Conservation (phyloP, 2,888 invertebrate species). For the Tillus elongatus region DNA sequence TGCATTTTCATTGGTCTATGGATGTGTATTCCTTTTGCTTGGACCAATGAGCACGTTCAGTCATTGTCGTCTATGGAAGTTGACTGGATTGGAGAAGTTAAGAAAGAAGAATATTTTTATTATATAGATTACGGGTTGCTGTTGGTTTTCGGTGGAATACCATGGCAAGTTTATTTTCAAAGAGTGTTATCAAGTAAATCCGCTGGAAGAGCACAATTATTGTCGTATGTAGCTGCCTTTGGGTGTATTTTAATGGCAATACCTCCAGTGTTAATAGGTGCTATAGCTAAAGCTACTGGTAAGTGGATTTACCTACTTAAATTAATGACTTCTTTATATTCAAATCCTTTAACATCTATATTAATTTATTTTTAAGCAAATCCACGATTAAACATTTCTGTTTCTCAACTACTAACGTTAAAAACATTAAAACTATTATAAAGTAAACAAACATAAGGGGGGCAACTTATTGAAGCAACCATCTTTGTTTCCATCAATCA, state of each 20-base stretch:
- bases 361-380: too few species aligned
- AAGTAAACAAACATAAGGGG: too few species aligned
- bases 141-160: slow-evolving; percentile 90
- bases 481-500: too few species aligned
- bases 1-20: slow-evolving; percentile 97
- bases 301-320: too few species aligned
- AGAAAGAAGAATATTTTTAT: slow-evolving; percentile 62
- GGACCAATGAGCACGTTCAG: slow-evolving; percentile 77
- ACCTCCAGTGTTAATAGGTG: slow-evolving; percentile 93
- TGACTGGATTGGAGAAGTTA: slow-evolving; percentile 81
- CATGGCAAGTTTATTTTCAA: slow-evolving; percentile 99
- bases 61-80: slow-evolving; percentile 73
- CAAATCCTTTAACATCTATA: too few species aligned
- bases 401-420: too few species aligned
- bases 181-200: slow-evolving; percentile 94
- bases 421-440: too few species aligned
- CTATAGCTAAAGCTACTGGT: slow-evolving; percentile 93
- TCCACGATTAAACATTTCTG: too few species aligned
- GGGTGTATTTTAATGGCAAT: slow-evolving; percentile 97
- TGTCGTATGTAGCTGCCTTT: slow-evolving; percentile 92
- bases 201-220: slow-evolving; percentile 82
- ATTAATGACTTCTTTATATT: too few species aligned
- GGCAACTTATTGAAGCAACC: too few species aligned
- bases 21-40: slow-evolving; percentile 96
- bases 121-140: slow-evolving; percentile 85